Base-by-base conservation (phyloP, 2,797 vertebrate genomes). In the Myotis daubentonii region DNA sequence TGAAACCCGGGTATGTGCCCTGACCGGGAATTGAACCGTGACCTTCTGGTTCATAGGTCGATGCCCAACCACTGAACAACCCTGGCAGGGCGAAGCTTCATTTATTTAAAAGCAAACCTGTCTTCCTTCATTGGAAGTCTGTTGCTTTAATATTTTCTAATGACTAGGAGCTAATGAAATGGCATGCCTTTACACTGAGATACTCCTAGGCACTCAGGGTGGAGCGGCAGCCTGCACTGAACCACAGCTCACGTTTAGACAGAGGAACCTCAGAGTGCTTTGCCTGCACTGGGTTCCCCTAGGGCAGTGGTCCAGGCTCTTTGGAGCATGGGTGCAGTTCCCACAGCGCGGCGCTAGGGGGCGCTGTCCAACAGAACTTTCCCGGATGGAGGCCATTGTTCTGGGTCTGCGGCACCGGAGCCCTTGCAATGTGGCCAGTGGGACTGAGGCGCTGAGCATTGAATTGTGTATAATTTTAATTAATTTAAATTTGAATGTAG, bases 341-440 rank as follows among this genome's bases (percentile, higher is more conserved):
- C 28, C 15, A 28, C 0, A 8, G 11, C 13, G 30, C 2, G 0
- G 0, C 10, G 44, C 36, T 19, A 3, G 30, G 33, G 1, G 1
- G 33, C 5, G 3, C 19, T 9, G 36, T 44, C 47, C 47, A 28
- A 7, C 0, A 17, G 68, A 74, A 19, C 87, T 47, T 55, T n/a
- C 65, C 10, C 2, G 8, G 62, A 19, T 12, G 30, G 28, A n/a
- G 23, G 15, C 8, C 5, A 28, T 60, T 20, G 20, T 19, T 51
- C 30, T 22, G 3, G 2, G 8, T 33, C 53, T 36, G 55, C 2
- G 8, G 23, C 1, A 25, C 53, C 1, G 1, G 28, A 47, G 25
- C 20, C 6, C 55, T 87, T 53, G 71, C 38, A 44, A 51, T 12
- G 11, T 57, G 76, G 71, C 6, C 2, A 23, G 20, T 30, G 30